Evolutionary conservation across 2,888 invertebrate species (phyloP), one percentile per base, ranked within the genome.

Genomic region (Euspilapteryx auroguttella): DNA sequence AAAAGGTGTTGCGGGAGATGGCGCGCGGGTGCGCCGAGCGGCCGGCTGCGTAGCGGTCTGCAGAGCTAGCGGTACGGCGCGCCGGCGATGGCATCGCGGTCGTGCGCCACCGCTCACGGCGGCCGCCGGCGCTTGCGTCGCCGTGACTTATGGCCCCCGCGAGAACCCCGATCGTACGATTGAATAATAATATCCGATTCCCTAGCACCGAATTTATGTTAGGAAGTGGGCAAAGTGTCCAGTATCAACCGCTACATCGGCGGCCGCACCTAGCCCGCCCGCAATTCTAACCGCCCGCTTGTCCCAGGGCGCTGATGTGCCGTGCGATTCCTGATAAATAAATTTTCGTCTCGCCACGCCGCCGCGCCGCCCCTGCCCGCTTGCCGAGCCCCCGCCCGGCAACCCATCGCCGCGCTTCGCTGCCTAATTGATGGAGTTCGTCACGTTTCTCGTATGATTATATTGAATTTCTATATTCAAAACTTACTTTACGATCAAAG

Each of bases 161-260:
- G 65, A 64, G 63, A 65, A 68, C 71, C 62, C 58, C 61, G 73
- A 73, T 73, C 63, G 63, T 56, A 55, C 66, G 73, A 73, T 73
- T 73, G 71, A 73, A 73, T 73, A 69, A 71, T 71, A 71, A 71
- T 69, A 71, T 68, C 65, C 71, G 66, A 69, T 69, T 69, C 65
- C 59, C 57, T 61, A 59, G 49, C 59, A 69, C 73, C 73, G 59
- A 71, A 73, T 73, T 73, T 71, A 73, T 73, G 68, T 68, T 65
- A 68, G 65, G 69, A 68, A 71, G 66, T 68, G 59, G 61, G 55
- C 59, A 61, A 37, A 39, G 49, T 66, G 64, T 64, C 66, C 61
- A 58, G 55, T 69, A 71, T 69, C 71, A 54, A 50, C 42, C 41
- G 37, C 47, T 46, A 47, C 56, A 69, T 68, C 66, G 53, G 41